phyloP scores from a whole-genome alignment of 2,113 vertebrate genomes.

The Acrocephalus arundinaceus region DNA sequence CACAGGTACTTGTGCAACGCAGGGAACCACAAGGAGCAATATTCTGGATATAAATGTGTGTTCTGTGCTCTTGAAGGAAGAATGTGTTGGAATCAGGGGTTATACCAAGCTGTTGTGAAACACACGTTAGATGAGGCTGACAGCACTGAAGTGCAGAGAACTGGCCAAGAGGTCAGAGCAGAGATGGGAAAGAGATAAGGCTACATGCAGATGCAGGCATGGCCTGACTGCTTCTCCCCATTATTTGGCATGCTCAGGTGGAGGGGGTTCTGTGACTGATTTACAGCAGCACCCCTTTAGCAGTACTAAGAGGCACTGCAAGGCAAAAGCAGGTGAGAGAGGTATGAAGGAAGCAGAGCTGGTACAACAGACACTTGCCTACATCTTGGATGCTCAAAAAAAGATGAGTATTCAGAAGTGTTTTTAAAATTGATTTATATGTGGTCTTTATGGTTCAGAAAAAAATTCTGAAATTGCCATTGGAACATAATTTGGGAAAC shows the following conservation, averaged over 20 bases:
- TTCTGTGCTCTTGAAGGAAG: neutral
- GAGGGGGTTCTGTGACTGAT: rapidly evolving
- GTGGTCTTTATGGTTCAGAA: neutral
- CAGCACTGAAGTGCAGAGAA: neutral
- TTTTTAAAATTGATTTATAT: neutral
- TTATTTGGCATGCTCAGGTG: neutral
- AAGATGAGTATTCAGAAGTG: neutral
- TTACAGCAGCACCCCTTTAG: neutral
- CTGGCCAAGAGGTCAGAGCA: neutral
- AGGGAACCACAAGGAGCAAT: neutral
- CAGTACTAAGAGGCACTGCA: neutral
- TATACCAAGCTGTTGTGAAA: neutral
- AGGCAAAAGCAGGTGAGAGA: neutral
- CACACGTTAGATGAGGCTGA: neutral
- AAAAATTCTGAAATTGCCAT: neutral
- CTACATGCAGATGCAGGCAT: neutral
- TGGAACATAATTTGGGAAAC: neutral
- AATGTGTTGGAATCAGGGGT: rapidly evolving
- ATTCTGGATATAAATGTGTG: neutral
- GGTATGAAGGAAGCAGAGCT: neutral
- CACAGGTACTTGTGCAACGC: neutral
- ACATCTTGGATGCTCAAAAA: neutral
- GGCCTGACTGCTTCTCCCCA: neutral
- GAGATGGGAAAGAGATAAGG: neutral
- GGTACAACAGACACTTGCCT: neutral